These are phyloP conservation scores for Poeciliopsis infans DNA, from an alignment of 2,797 vertebrate species.

Conservation along the genomic window DNA sequence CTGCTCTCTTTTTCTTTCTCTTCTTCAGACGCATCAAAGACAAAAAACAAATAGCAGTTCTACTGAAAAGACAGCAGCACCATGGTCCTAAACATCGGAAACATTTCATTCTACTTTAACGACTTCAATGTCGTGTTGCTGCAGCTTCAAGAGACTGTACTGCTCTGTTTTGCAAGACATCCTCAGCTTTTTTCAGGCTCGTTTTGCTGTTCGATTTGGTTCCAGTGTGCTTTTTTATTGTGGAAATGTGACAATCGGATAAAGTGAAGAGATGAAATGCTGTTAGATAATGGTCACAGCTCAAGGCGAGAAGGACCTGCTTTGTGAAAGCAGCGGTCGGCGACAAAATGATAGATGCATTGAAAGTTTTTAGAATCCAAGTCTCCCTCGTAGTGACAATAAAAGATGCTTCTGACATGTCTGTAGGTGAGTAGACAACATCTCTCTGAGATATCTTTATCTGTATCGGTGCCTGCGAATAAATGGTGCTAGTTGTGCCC, in stretches of 20 bases:
- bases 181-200: constrained; percentile 18
- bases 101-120: neutral
- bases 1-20: constrained; percentile 34
- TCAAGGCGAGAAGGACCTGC: constrained; percentile 22
- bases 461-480: constrained; percentile 28
- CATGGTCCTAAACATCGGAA: constrained; percentile 44
- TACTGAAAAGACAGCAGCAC: constrained; percentile 41
- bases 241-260: constrained; percentile 78
- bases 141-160: constrained; percentile 26
- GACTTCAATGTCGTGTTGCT: constrained; percentile 22
- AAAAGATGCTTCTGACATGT: constrained; percentile 38
- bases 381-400: constrained; percentile 23
- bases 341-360: constrained; percentile 11
- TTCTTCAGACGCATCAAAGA: constrained; percentile 63
- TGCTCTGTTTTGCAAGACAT: constrained; percentile 13
- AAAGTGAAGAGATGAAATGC: constrained; percentile 50
- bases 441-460: constrained; percentile 11
- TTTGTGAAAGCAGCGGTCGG: constrained; percentile 50
- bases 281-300: constrained; percentile 13
- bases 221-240: constrained; percentile 33
- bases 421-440: constrained; percentile 21
- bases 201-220: constrained; percentile 24
- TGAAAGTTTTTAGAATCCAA: constrained; percentile 19
- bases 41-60: constrained; percentile 58
- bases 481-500: constrained; percentile 30